Evolutionary conservation across 2,797 vertebrate genomes (phyloP), one percentile per base, ranked within the genome.

Genomic region (Lepus oiostolus): DNA sequence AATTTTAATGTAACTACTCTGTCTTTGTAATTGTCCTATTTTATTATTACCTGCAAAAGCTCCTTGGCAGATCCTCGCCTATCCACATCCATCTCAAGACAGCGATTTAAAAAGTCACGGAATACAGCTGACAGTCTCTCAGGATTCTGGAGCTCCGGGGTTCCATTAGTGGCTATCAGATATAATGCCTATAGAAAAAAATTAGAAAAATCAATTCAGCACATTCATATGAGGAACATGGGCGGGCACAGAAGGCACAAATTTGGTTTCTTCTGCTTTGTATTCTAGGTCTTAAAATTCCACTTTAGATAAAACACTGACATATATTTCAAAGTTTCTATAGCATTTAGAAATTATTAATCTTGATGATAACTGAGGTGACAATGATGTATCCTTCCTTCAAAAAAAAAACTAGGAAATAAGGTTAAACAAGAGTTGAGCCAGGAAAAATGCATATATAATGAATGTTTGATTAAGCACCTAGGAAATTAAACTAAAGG

Each of bases 61-160:
- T 99, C 99, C 98, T 99, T 99, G 94, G 99, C 99, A 77, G 99
- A 99, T 54, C 99, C 99, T 97, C 99, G 94, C 71, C 99, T 98
- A 97, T 99, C 99, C 95, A 99, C 99, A 8, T 99, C 99, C 99
- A 99, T 99, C 98, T 99, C 99, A 96, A 99, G 98, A 98, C 99
- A 99, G 97, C 98, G 98, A 97, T 99, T 99, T 68, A 99, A 98
- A 94, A 99, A 99, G 97, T 99, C 99, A 38, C 99, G 98, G 95
- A 99, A 99, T 81, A 99, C 98, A 7, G 99, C 98, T 0, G 99
- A 99, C 47, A 99, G 98, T 87, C 99, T 98, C 98, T 99, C 99
- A 0, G 99, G 99, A 97, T 99, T 99, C 98, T 99, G 99, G 85
- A 99, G 98, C 97, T 99, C 99, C 0, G 99, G 99, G 1, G 99